Evolutionary conservation across 2,113 vertebrate genomes (phyloP), one percentile per base, ranked within the genome.

Genomic region (Gobiocypris rarus): DNA sequence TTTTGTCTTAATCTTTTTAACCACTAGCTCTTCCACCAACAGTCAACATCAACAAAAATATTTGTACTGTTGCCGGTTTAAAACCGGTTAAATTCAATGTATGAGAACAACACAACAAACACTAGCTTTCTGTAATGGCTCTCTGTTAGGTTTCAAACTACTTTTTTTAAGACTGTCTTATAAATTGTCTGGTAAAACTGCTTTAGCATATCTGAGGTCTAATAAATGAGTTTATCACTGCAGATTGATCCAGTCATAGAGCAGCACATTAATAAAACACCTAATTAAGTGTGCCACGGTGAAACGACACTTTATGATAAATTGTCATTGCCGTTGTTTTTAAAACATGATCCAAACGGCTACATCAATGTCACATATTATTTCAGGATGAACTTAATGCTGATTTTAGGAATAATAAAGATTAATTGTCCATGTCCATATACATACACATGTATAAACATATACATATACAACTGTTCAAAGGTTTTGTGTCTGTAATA

Each of bases 191-290:
- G 28, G 19, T 58, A 76, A 58, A 58, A 76, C 28, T 56, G 10
- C 22, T 19, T 58, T 56, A 76, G 58, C 31, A 58, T n/a, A 11
- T 43, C 38, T 24, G 11, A 24, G 34, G 34, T 77, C 38, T 58
- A 77, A 43, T 77, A 59, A 59, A 59, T 77, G n/a, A 77, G 54
- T 77, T 77, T 41, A 43, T 77, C 13, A 59, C 54, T 59, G 22
- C 75, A 59, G 31, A 77, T 1, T 77, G 54, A 5, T 59, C n/a
- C 75, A 77, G 54, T 77, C 54, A 59, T 6, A 59, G 38, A 43
- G 75, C 22, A 77, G 54, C 34, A 77, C 34, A 77, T 59, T 77
- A 59, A 77, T 77, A 59, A 77, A 59, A 41, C 7, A 34, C 38
- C 13, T n/a, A 59, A 59, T 76, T 56, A 54, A 34, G 31, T 77